These are phyloP conservation scores for Julus scandinavius DNA, from an alignment of 2,888 invertebrate genomes.

Conservation along the genomic window DNA sequence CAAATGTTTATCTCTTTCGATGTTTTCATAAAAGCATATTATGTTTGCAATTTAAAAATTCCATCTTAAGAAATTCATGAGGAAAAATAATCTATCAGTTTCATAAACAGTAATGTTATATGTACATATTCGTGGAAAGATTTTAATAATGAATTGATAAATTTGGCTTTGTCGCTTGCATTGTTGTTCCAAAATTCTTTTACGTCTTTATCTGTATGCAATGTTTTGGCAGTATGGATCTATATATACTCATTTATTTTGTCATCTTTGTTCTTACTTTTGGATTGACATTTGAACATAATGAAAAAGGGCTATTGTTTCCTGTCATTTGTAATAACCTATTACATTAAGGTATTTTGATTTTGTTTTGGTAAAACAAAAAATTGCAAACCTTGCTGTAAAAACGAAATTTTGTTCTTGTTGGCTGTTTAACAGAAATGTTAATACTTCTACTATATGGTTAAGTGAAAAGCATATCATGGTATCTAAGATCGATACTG, in stretches of 20 bases:
- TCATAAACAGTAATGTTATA: neutral
- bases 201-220: neutral
- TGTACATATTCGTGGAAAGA: neutral
- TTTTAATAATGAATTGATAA: slow-evolving; percentile 31
- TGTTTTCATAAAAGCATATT: neutral
- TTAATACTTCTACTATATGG: too few species aligned
- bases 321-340: too few species aligned
- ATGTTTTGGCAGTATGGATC: neutral
- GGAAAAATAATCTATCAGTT: neutral
- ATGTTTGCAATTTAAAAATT: neutral
- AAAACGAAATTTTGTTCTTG: too few species aligned
- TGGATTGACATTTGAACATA: too few species aligned
- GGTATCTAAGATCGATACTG: too few species aligned
- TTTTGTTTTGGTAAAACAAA: too few species aligned
- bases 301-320: too few species aligned
- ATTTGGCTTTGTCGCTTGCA: neutral
- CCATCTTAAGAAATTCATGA: neutral
- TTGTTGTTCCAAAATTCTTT: neutral
- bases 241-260: neutral
- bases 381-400: too few species aligned
- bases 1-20: neutral
- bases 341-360: too few species aligned
- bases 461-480: too few species aligned
- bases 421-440: too few species aligned
- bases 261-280: neutral